These are phyloP conservation scores for Palaemon carinicauda DNA, from an alignment of 1,140 invertebrate genomes.

Conservation along the genomic window DNA sequence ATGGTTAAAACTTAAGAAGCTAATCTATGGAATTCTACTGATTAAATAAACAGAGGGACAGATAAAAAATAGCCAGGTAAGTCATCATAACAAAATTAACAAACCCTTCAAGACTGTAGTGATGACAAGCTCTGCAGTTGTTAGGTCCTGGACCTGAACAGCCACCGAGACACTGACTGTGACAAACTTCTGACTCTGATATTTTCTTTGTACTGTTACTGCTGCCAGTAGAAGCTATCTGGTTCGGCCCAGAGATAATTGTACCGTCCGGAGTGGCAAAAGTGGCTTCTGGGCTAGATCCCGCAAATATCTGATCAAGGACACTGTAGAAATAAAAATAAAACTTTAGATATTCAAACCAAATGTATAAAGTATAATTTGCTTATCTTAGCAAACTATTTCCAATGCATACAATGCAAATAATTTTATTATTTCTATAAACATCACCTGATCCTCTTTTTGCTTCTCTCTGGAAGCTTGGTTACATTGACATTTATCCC, in stretches of 20 bases:
- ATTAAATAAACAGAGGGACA: too few relatives aligned
- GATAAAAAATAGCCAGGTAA: too few relatives aligned
- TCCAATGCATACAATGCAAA: too few relatives aligned
- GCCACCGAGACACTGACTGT: constrained; percentile 47
- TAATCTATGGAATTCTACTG: too few relatives aligned
- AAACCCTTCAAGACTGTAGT: constrained; percentile 50
- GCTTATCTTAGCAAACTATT: too few relatives aligned
- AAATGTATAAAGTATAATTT: too few relatives aligned
- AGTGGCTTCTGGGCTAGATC: constrained; percentile 36
- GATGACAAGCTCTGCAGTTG: constrained; percentile 35
- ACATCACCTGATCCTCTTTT: too few relatives aligned
- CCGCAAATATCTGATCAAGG: constrained; percentile 40
- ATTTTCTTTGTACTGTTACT: background rate
- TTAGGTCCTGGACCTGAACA: constrained; percentile 46
- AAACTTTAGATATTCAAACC: background rate
- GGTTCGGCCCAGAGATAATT: constrained; percentile 15
- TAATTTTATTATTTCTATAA: too few relatives aligned
- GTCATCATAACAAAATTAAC: constrained; percentile 4
- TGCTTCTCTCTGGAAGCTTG: too few relatives aligned
- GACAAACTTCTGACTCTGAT: constrained; percentile 40
- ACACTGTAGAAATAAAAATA: constrained; percentile 21
- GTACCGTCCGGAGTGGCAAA: constrained; percentile 32
- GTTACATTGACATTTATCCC: too few relatives aligned
- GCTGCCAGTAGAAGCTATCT: background rate
- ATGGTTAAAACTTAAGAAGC: too few relatives aligned